Base-by-base conservation (phyloP, 2,113 vertebrate genomes). In the Anseranas semipalmata region DNA sequence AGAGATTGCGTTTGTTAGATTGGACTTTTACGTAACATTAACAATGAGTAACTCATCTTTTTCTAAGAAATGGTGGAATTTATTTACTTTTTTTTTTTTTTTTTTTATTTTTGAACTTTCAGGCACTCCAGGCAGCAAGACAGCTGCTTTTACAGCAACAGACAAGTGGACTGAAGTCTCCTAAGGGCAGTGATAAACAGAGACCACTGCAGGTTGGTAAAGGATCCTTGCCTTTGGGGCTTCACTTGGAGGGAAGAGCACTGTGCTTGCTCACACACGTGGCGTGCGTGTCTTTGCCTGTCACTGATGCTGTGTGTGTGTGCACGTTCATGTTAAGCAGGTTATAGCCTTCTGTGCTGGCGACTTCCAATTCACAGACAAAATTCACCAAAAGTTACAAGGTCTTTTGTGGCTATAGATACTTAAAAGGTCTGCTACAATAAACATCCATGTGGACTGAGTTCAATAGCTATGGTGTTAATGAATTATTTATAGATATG, bases 61-160 rank as follows among this genome's bases (percentile, higher is more conserved):
- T 97, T 95, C 80, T 93, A 91, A 83, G 94, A 97, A 97, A 90
- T 93, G 58, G 68, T 96, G 18, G 43, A 77, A 90, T 80, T 93
- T 82, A 56, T 92, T 95, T 79, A 56, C 66, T 32, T 65, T 48
- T 39, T 83, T 77, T 73, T 71, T 53, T 94, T 90, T 87, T 62
- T 97, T 98, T 79, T 55, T 55, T 28, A 30, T 14, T 65, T 63
- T 63, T 39, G 27, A 65, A 95, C 92, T 97, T 98, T 50, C 98
- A 99, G 99, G 99, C 99, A 96, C 98, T 99, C 96, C 99, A 99
- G 97, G 99, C 99, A 98, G 99, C 99, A 96, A 99, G 99, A 97
- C 99, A 99, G 98, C 99, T 99, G 98, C 99, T 99, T 97, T 98
- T 99, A 98, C 99, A 99, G 97, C 99, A 99, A 98, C 99, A 99